phyloP scores from a whole-genome alignment of 2,797 vertebrate genomes.

The Lacerta agilis region DNA sequence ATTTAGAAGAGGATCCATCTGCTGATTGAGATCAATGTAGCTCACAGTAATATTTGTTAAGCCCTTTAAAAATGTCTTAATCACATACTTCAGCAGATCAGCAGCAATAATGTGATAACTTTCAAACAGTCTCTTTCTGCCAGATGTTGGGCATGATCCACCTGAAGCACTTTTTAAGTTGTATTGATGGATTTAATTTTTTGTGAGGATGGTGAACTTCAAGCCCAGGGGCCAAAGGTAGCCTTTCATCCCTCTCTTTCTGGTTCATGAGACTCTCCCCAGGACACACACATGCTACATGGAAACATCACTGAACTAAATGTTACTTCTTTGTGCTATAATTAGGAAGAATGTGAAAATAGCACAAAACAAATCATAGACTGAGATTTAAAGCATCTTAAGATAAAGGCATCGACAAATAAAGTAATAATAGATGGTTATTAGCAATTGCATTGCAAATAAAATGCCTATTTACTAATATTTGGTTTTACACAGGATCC shows the following conservation, averaged over 20 bases:
- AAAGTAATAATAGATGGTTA: neutral
- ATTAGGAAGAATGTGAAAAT: neutral
- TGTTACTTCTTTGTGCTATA: neutral
- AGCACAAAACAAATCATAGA: neutral
- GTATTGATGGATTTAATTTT: neutral
- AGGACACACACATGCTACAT: neutral
- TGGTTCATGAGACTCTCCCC: too few species aligned
- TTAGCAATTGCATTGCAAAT: neutral
- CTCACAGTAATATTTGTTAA: neutral
- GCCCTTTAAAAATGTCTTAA: neutral
- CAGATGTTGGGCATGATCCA: neutral
- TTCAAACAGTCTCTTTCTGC: neutral
- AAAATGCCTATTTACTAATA: neutral
- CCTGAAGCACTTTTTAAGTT: neutral
- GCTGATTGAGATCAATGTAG: neutral
- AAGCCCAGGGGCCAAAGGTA: too few species aligned
- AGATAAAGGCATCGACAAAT: neutral
- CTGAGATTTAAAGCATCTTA: constrained; percentile 17
- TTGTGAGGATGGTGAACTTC: neutral
- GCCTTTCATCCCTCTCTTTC: too few species aligned
- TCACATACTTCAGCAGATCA: neutral
- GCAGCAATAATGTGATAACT: neutral
- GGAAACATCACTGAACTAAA: neutral
- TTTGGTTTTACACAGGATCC: rapidly evolving
- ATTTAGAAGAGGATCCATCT: neutral